Percentiles rank a stretch among this genome's conserved stretches.
phyloP scores from a whole-genome alignment of 2,113 vertebrate species.

The Sporophila hypoxantha region DNA sequence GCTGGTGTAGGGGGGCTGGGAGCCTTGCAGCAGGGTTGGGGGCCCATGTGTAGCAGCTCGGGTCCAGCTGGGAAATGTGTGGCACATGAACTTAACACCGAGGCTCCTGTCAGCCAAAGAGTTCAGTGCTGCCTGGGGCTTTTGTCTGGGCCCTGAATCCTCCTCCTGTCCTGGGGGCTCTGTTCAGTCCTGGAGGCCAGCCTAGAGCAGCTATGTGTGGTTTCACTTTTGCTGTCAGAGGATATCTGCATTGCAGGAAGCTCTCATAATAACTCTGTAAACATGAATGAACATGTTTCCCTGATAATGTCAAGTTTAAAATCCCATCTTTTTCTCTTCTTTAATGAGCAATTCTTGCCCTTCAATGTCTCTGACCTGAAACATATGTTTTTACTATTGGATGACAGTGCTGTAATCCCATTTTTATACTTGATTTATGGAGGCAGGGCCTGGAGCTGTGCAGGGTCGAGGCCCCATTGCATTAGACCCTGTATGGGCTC shows the following conservation, averaged over 20 bases:
- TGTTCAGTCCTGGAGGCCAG: neutral
- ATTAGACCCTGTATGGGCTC: neutral
- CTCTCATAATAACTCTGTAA: neutral
- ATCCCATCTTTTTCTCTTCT: conserved; percentile 9
- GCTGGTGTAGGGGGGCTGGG: neutral
- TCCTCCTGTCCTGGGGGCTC: neutral
- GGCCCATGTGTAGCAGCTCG: neutral
- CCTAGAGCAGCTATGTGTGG: neutral
- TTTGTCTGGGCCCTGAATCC: neutral
- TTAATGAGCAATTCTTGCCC: conserved; percentile 14
- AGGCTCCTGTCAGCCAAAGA: neutral
- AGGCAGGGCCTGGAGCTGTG: neutral
- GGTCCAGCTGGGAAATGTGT: neutral
- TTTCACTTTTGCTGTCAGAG: neutral
- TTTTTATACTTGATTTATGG: conserved; percentile 36
- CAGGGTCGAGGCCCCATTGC: neutral
- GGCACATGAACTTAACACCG: neutral
- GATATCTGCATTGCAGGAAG: neutral
- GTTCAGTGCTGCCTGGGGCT: neutral
- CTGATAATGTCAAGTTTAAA: neutral
- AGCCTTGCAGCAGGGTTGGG: neutral
- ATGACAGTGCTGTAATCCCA: neutral
- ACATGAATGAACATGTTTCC: neutral
- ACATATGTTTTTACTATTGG: neutral
- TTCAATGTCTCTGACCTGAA: conserved; percentile 2